Evolutionary conservation across 2,797 vertebrate species (phyloP).

Genomic region (Phrynocephalus guinanensis): DNA sequence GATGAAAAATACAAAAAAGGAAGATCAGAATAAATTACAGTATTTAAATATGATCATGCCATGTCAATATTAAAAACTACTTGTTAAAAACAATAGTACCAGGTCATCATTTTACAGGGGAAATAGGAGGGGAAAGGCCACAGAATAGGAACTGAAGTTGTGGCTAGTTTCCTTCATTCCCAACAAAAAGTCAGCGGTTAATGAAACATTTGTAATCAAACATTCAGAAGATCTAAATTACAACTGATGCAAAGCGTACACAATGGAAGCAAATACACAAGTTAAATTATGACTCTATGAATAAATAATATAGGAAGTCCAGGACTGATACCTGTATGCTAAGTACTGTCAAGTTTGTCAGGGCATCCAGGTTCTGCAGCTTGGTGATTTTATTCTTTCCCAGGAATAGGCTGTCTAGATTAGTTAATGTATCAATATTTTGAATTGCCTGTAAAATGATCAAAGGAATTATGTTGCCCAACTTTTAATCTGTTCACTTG

Average conservation of each 20-base stretch:
- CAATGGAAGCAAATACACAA: neutral
- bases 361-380: conserved; percentile 93
- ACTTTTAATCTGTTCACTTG: neutral
- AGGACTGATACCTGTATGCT: conserved; percentile 91
- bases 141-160: neutral
- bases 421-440: conserved; percentile 88
- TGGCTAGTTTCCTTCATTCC: neutral
- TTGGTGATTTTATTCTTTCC: conserved; percentile 99
- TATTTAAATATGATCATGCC: too few species aligned
- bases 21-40: too few species aligned
- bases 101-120: neutral
- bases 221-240: neutral
- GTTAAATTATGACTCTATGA: accelerated
- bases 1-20: too few species aligned
- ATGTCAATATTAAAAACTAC: too few species aligned
- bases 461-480: neutral
- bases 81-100: neutral
- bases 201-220: neutral
- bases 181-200: neutral
- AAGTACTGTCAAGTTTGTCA: conserved; percentile 92
- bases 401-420: conserved; percentile 94
- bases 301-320: neutral
- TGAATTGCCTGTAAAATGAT: conserved; percentile 87
- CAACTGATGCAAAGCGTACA: neutral
- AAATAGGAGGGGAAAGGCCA: neutral